Base-by-base conservation (phyloP, 1,140 invertebrate species). In the Druon quercuslanigerum region DNA sequence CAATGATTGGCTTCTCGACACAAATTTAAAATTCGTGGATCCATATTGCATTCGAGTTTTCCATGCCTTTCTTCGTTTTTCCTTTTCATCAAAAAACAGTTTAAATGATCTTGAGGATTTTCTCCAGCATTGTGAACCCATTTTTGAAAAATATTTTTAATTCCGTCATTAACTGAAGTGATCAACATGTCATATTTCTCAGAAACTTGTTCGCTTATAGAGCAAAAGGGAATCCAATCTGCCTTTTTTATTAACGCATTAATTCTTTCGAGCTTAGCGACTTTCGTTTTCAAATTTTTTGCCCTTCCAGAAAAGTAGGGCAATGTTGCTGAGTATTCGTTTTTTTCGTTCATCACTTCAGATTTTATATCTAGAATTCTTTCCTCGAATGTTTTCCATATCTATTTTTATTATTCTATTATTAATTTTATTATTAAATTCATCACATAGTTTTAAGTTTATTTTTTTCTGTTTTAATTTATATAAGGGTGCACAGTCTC, bases 361-460 rank as follows among this genome's bases (percentile, higher is more conserved):
- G 94, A 93, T 84, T 96, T 96, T 0, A 94, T 93, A 5, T 92
- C 92, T 77, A 96, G 94, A 50, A 97, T 94, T 84, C 97, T 95
- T n/a, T 94, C 92, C 74, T 93, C 93, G 84, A 97, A 96, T 88
- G 96, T 93, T 25, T 93, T 92, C 93, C 96, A 97, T 3, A 96
- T 93, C 92, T 96, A 40, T 11, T 52, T 40, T 33, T 4, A 20
- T 13, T 16, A 13, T 25, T 9, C 9, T 75, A 66, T 70, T 51
- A 25, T 60, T 72, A 33, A 77, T 40, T 56, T 46, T 12, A 14
- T 50, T 50, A 17, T 16, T n/a, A 13, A 12, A n/a, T 46, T 46
- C 7, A 46, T 46, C 9, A 46, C 7, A 46, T 11, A 9, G 7
- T 9, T 11, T 46, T 46, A 9, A 46, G 40, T 46, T 46, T 11